These are phyloP conservation scores for Sipunculus nudus DNA, from an alignment of 2,888 invertebrate genomes.

Conservation along the genomic window DNA sequence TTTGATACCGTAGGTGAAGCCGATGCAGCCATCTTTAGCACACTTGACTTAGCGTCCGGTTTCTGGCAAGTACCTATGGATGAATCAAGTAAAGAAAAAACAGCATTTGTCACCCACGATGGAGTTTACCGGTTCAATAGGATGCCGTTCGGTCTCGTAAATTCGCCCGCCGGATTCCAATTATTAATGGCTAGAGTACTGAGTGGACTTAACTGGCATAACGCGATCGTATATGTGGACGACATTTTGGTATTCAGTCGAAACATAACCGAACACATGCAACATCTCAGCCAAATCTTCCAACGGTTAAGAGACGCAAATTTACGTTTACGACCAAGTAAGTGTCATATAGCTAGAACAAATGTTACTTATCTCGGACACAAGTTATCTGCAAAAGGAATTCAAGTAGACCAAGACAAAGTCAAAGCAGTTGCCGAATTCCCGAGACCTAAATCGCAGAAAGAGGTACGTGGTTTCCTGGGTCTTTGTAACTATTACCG, in stretches of 20 bases:
- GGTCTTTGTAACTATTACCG: slow-evolving; percentile 10
- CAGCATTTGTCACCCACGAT: not conserved
- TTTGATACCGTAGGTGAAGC: not conserved
- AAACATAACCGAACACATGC: not conserved
- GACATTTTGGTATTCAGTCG: slow-evolving; percentile 1
- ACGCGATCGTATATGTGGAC: not conserved
- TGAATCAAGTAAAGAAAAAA: not conserved
- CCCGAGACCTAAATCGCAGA: not conserved
- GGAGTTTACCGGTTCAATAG: not conserved
- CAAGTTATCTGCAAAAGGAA: not conserved
- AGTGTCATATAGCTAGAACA: not conserved
- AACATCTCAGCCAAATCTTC: not conserved
- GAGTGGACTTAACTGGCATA: not conserved
- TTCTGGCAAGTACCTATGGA: slow-evolving; percentile 6
- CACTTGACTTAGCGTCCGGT: not conserved
- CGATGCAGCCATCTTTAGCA: not conserved
- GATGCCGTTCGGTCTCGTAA: not conserved
- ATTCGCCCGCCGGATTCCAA: not conserved
- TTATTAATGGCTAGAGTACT: not conserved
- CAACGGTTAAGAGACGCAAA: not conserved
- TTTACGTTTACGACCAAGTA: not conserved
- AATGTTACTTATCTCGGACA: not conserved
- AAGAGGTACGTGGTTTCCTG: not conserved
- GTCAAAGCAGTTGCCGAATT: not conserved
- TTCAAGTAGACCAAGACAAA: not conserved